phyloP scores from a whole-genome alignment of 2,113 vertebrate species.

The Dendrocopos noguchii region DNA sequence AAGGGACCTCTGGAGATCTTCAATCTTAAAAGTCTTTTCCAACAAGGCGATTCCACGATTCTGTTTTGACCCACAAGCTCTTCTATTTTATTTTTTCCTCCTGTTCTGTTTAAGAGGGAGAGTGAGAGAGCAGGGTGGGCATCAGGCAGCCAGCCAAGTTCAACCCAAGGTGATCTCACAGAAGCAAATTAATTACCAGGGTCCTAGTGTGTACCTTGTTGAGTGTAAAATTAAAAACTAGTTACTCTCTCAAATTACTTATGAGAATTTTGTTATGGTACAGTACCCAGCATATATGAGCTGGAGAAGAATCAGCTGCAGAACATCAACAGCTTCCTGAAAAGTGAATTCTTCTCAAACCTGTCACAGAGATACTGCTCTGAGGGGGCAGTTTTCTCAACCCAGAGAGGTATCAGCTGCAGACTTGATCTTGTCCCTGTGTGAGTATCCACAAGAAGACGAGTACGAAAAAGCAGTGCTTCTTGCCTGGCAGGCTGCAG shows the following conservation, averaged over 20 bases:
- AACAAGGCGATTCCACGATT: too few relatives aligned
- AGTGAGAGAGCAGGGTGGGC: background rate
- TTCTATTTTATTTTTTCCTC: background rate
- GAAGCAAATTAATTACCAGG: background rate
- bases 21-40: too few relatives aligned
- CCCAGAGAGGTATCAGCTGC: background rate
- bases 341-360: background rate
- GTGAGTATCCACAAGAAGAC: background rate
- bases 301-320: background rate
- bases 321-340: background rate
- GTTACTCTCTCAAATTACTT: background rate
- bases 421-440: background rate
- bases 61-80: rapidly evolving
- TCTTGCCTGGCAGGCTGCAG: background rate
- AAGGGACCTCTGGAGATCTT: too few relatives aligned
- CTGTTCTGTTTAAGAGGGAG: rapidly evolving
- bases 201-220: background rate
- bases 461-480: background rate
- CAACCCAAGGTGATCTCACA: background rate
- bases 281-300: background rate
- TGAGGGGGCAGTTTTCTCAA: background rate
- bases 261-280: background rate
- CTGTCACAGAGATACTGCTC: background rate
- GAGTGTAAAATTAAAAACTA: background rate
- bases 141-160: background rate